Percentiles rank a stretch among this genome's conserved stretches.
Evolutionary conservation across 1,140 invertebrate genomes (phyloP).

Genomic region (Sitodiplosis mosellana): DNA sequence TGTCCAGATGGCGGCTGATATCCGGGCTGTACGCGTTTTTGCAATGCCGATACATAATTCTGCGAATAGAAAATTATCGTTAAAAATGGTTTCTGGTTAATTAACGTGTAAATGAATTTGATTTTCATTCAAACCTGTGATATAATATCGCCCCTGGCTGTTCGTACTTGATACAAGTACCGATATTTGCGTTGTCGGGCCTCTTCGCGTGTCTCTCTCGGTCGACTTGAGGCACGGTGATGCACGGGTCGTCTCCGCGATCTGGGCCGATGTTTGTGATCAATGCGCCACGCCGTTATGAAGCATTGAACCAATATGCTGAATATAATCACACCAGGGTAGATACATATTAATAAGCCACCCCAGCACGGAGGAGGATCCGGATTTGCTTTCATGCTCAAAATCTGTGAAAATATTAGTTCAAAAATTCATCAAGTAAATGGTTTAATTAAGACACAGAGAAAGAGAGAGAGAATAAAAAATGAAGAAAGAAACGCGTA

Average conservation of each 20-base stretch:
- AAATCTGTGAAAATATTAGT: slow-evolving; percentile 13
- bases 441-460: too few species aligned
- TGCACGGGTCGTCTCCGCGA: slow-evolving; percentile 13
- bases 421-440: too few species aligned
- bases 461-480: too few species aligned
- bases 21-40: slow-evolving; percentile 38
- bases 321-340: slow-evolving; percentile 20
- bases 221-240: slow-evolving; percentile 13
- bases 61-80: slow-evolving; percentile 17
- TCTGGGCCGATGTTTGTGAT: slow-evolving; percentile 15
- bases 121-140: slow-evolving; percentile 61
- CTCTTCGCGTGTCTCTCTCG: slow-evolving; percentile 51
- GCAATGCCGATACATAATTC: slow-evolving; percentile 64
- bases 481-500: too few species aligned
- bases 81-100: not conserved
- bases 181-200: slow-evolving; percentile 65
- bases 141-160: slow-evolving; percentile 74
- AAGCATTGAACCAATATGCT: slow-evolving; percentile 25
- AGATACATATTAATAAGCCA: slow-evolving; percentile 19
- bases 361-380: slow-evolving; percentile 22
- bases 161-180: slow-evolving; percentile 75
- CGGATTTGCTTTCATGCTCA: slow-evolving; percentile 21
- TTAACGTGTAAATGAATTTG: not conserved
- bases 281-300: slow-evolving; percentile 23
- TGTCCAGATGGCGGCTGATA: slow-evolving; percentile 22